Conservation (phyloP, 2,888 invertebrate species). For the Campoplex nolae region DNA sequence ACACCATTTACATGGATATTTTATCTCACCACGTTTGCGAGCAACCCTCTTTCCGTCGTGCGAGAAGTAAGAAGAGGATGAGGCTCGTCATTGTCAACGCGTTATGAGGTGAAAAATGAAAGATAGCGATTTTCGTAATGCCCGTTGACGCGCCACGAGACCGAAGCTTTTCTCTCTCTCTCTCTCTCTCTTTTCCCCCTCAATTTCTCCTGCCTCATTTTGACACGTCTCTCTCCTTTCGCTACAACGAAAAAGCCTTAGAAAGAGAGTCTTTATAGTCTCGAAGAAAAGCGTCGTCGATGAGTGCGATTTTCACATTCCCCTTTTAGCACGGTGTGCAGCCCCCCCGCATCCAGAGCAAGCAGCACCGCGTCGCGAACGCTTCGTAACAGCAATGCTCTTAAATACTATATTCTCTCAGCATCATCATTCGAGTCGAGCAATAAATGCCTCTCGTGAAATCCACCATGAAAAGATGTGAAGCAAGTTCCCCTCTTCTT, state of each 20-base stretch:
- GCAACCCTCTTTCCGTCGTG: slow-evolving; percentile 51
- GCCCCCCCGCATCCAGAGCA: no score
- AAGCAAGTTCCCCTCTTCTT: slow-evolving; percentile 1
- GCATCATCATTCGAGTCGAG: slow-evolving; percentile 19
- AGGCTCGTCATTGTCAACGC: slow-evolving; percentile 78
- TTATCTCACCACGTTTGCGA: slow-evolving; percentile 32
- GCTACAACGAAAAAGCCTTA: slow-evolving; percentile 26
- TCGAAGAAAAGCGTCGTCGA: slow-evolving; percentile 53
- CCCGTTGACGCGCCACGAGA: slow-evolving; percentile 63
- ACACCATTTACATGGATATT: slow-evolving; percentile 28
- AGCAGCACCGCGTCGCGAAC: neutral
- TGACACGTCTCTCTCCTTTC: slow-evolving; percentile 17
- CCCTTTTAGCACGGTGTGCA: slow-evolving; percentile 39
- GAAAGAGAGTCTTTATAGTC: slow-evolving; percentile 36
- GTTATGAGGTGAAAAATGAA: slow-evolving; percentile 83
- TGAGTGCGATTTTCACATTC: slow-evolving; percentile 52
- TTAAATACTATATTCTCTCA: slow-evolving; percentile 29
- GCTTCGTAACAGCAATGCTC: neutral
- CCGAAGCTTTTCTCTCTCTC: slow-evolving; percentile 22
- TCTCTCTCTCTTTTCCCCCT: neutral
- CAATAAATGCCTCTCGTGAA: slow-evolving; percentile 31
- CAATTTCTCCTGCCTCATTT: neutral
- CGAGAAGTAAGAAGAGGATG: slow-evolving; percentile 25
- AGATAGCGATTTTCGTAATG: slow-evolving; percentile 80
- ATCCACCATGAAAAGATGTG: slow-evolving; percentile 29